A percentile compares a stretch with the other conserved stretches of the same genome.
Evolutionary conservation across 2,797 vertebrate genomes (phyloP).

Genomic region (Eospalax fontanierii): DNA sequence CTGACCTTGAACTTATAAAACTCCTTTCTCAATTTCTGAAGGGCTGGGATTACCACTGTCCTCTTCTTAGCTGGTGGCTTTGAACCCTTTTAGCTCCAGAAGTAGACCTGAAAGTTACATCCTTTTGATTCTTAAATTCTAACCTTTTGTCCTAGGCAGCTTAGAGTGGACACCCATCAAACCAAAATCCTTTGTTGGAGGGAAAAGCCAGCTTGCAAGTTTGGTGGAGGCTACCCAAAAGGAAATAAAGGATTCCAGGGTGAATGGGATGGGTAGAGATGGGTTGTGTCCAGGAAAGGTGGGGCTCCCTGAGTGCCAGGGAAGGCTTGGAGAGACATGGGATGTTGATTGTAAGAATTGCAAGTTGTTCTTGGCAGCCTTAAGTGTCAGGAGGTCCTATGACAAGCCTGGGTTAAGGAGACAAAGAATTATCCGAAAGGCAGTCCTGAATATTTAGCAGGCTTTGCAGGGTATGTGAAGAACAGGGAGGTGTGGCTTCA

Average conservation of each 20-base stretch:
- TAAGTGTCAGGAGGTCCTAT: slow-evolving; percentile 26
- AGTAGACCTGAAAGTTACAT: not conserved
- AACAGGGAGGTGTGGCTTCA: slow-evolving; percentile 27
- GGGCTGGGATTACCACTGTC: not conserved
- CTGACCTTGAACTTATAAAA: not conserved
- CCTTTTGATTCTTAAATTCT: slow-evolving; percentile 48
- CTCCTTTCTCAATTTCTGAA: not conserved
- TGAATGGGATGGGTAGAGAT: not conserved
- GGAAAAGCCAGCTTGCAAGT: not conserved
- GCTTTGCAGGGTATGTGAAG: slow-evolving; percentile 36
- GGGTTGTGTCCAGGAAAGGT: slow-evolving; percentile 52
- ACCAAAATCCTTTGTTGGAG: slow-evolving; percentile 27
- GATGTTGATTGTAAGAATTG: slow-evolving; percentile 19
- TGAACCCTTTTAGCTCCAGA: not conserved
- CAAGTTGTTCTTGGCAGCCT: slow-evolving; percentile 66
- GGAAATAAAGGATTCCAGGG: not conserved
- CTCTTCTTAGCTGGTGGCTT: not conserved
- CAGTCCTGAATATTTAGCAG: slow-evolving; percentile 38
- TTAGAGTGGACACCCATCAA: not conserved
- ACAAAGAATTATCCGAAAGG: slow-evolving; percentile 48
- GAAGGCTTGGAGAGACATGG: not conserved
- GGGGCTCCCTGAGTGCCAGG: not conserved
- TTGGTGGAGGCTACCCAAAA: not conserved
- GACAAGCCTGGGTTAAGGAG: slow-evolving; percentile 59
- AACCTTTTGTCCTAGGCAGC: not conserved